These are phyloP conservation scores for Cuniculus paca DNA, from an alignment of 2,797 vertebrate genomes.

Conservation along the genomic window DNA sequence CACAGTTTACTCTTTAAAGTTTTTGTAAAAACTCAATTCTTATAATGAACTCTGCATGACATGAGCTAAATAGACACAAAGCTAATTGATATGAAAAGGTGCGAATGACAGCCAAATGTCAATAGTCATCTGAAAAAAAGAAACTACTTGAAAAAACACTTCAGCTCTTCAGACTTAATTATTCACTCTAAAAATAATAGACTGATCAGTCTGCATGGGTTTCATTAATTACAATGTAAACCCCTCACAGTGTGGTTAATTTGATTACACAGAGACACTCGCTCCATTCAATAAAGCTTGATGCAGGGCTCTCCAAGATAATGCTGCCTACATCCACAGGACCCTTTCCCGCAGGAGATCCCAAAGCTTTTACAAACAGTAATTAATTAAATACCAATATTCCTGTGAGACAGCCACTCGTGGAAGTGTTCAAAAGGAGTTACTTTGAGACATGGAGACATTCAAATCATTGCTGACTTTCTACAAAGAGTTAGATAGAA, in stretches of 20 bases:
- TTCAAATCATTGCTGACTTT: constrained; percentile 44
- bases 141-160: constrained; percentile 53
- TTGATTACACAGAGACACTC: constrained; percentile 68
- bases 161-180: constrained; percentile 67
- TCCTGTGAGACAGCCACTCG: constrained; percentile 22
- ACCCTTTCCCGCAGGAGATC: constrained; percentile 4
- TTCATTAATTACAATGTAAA: constrained; percentile 65
- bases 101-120: constrained; percentile 51
- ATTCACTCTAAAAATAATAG: constrained; percentile 78
- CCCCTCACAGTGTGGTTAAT: constrained; percentile 51
- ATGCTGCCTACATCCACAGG: not conserved
- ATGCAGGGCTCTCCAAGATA: not conserved
- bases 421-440: constrained; percentile 29
- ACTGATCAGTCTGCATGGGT: constrained; percentile 63
- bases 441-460: not conserved
- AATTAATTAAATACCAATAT: constrained; percentile 51
- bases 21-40: not conserved
- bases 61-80: constrained; percentile 21
- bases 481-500: not conserved
- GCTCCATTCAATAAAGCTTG: constrained; percentile 48
- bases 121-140: constrained; percentile 52
- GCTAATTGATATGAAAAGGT: not conserved
- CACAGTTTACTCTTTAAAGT: constrained; percentile 10
- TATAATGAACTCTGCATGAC: not conserved
- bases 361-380: constrained; percentile 30